phyloP scores from a whole-genome alignment of 1,140 invertebrate species.

The Scaptomyza pallida region DNA sequence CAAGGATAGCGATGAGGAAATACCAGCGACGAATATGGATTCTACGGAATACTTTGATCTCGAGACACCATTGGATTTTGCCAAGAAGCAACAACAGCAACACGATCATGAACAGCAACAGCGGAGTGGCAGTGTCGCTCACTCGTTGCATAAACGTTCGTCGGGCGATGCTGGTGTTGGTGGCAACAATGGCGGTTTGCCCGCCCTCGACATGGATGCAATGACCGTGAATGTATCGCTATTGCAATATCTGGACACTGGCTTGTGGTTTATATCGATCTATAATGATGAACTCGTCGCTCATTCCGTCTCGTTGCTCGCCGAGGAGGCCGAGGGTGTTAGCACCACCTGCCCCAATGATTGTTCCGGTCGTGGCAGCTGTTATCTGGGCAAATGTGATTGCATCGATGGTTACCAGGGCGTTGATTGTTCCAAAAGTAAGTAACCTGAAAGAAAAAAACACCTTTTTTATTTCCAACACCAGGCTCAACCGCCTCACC shows the following conservation, averaged over 20 bases:
- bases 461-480: not conserved
- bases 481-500: constrained; percentile 1
- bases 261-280: constrained; percentile 96
- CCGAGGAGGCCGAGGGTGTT: constrained; percentile 93
- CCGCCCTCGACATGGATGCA: constrained; percentile 85
- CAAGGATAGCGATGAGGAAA: constrained; percentile 39
- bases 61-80: constrained; percentile 60
- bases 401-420: constrained; percentile 98
- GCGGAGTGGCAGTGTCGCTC: not conserved
- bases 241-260: constrained; percentile 94
- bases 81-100: constrained; percentile 60
- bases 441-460: constrained; percentile 84
- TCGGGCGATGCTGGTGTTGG: constrained; percentile 79
- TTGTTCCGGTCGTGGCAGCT: constrained; percentile 97
- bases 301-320: constrained; percentile 91
- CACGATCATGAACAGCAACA: constrained; percentile 19
- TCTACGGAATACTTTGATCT: constrained; percentile 63
- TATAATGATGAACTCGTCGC: constrained; percentile 97
- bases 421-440: constrained; percentile 95
- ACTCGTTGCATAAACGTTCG: constrained; percentile 63
- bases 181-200: constrained; percentile 61
- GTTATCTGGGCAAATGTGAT: constrained; percentile 96
- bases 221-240: constrained; percentile 93
- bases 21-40: constrained; percentile 29
- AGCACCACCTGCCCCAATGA: constrained; percentile 96